phyloP scores from a whole-genome alignment of 2,888 invertebrate species.

The Leucophora obtusa region DNA sequence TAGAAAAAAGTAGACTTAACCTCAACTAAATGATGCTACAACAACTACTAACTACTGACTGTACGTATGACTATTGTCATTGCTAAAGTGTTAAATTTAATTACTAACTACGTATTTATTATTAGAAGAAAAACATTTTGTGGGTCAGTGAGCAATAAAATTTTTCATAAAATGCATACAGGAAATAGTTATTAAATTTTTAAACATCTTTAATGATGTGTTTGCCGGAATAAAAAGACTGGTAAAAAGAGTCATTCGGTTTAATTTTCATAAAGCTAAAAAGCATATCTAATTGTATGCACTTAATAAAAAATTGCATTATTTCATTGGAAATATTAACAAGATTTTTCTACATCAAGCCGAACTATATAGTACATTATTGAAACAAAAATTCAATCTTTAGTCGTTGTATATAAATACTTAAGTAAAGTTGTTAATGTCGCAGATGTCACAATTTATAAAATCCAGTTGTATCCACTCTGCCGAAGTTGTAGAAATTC shows the following conservation, averaged over 20 bases:
- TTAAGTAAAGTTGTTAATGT: no score
- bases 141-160: neutral
- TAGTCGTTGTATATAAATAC: no score
- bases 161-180: constrained; percentile 10
- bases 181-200: constrained; percentile 52
- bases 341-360: no score
- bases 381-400: no score
- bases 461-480: no score
- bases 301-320: no score
- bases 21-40: neutral
- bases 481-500: no score
- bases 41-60: neutral
- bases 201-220: neutral
- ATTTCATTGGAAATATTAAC: no score
- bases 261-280: neutral
- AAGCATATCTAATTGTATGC: neutral
- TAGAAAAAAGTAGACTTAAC: neutral
- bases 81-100: constrained; percentile 8
- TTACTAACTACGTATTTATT: neutral
- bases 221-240: neutral
- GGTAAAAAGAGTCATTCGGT: neutral
- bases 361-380: no score
- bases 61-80: neutral
- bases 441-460: no score
- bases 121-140: neutral